Evolutionary conservation across 2,113 vertebrate genomes (phyloP).

Genomic region (Eretmochelys imbricata): DNA sequence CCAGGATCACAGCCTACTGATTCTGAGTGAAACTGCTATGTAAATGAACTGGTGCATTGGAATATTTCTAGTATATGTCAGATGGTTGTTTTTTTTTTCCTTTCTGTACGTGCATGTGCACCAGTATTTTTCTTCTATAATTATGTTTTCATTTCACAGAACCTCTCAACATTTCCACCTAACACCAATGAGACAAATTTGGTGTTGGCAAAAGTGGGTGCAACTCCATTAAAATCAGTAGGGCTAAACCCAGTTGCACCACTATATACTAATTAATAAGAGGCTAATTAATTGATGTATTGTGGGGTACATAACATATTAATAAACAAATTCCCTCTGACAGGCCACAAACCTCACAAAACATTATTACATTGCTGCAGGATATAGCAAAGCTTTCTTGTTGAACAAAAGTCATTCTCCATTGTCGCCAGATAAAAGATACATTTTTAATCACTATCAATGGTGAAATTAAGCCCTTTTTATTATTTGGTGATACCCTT

Average conservation of each 20-base stretch:
- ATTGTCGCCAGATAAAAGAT: neutral
- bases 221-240: neutral
- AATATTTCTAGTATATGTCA: neutral
- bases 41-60: neutral
- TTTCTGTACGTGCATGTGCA: neutral
- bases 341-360: neutral
- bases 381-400: neutral
- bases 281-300: neutral
- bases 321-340: neutral
- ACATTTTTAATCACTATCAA: neutral
- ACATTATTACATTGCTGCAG: neutral
- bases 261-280: neutral
- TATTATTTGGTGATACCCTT: neutral
- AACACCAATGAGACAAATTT: neutral
- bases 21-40: neutral
- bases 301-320: neutral
- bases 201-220: rapidly evolving
- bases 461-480: neutral
- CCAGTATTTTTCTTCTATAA: neutral
- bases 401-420: neutral
- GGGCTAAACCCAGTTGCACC: neutral
- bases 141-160: neutral
- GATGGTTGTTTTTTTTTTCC: rapidly evolving
- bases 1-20: neutral
- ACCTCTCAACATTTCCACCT: neutral